Base-by-base conservation (phyloP, 2,888 invertebrate species). In the Nomada hirtipes region DNA sequence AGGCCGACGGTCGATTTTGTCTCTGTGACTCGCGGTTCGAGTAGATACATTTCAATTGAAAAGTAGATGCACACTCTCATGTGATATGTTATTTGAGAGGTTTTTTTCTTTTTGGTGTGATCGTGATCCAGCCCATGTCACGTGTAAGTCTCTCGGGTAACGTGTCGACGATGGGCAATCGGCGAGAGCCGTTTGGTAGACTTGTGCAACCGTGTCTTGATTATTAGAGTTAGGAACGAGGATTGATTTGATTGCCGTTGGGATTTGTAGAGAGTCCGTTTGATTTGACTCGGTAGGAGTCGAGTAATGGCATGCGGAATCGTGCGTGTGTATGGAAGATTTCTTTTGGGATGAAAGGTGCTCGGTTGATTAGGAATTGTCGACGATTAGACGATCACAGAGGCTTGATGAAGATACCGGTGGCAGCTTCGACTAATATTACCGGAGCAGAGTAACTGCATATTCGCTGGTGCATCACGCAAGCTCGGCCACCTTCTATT, bases 401-500 rank as follows among this genome's bases (percentile, higher is more conserved):
- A 65, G 53, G 59, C 26, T 70, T 63, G 52, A 50, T 44, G 44
- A 65, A 65, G 42, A 47, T 71, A 67, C 57, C 50, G 60, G 79
- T 52, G 20, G 71, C 61, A 47, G 61, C 65, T 72, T 71, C 67
- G 61, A 71, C 61, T 80, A 80, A 78, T 80, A 79, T 72, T 80
- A 78, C 61, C 55, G 47, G 71, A 57, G 42, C 60, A 11, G 29
- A 53, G 53, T 71, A 78, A 78, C 79, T 71, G 67, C 67, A 78
- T 72, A 78, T 80, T 80, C 67, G 42, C 65, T 77, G 71, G 71
- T 52, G 78, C 61, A 80, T 78, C 79, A 78, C 79, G 79, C 67
- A 80, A 80, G 79, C 79, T 78, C 67, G 67, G 72, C 79, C 67
- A 72, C 79, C 79, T 78, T 80, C 79, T 80, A 80, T 80, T 80